Base-by-base conservation (phyloP, 2,888 invertebrate species). In the Linyphia triangularis region DNA sequence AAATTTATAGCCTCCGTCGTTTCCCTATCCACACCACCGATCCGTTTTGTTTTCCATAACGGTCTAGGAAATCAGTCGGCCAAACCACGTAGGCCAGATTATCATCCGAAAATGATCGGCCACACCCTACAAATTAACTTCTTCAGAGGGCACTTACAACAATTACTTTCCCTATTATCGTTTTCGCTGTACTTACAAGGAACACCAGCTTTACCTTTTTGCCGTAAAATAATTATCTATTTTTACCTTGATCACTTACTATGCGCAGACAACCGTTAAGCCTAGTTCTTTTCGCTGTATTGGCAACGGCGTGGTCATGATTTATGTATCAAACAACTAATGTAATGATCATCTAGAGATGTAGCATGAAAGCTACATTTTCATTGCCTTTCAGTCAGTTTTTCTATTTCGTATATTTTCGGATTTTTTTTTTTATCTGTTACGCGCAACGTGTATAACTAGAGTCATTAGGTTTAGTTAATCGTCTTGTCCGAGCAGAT, bases 131-230 rank as follows among this genome's bases (percentile, higher is more conserved):
- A 88, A 88, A 88, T 88, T 88, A 88, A 88, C 86, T 81, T 88
- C 86, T 88, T 81, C 81, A 28, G 51, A 79, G 73, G 86, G 86
- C 86, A 88, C 86, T 88, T 88, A 88, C 86, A 88, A 88, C 86
- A 88, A 88, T 88, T 88, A 88, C 86, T 88, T 88, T 81, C 86
- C 86, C 81, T 81, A 88, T 88, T 88, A 88, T 88, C 86, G 86
- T 88, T 88, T 88, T 88, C 86, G 86, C 86, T 88, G 86, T 88
- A 88, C 86, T 88, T 88, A 88, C 86, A 88, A 88, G 81, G 75
- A 81, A 81, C 81, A 88, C 65, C 65, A 86, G 85, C 85, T 86
- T 86, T 79, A 79, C 79, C 72, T 86, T 79, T 72, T 81, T 40
- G 51, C 83, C 81, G 72, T 51, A 88, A 88, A 88, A 88, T 88